A percentile compares a stretch with the other conserved stretches of the same genome.
Evolutionary conservation across 2,113 vertebrate genomes (phyloP).

Genomic region (Stegastes partitus): DNA sequence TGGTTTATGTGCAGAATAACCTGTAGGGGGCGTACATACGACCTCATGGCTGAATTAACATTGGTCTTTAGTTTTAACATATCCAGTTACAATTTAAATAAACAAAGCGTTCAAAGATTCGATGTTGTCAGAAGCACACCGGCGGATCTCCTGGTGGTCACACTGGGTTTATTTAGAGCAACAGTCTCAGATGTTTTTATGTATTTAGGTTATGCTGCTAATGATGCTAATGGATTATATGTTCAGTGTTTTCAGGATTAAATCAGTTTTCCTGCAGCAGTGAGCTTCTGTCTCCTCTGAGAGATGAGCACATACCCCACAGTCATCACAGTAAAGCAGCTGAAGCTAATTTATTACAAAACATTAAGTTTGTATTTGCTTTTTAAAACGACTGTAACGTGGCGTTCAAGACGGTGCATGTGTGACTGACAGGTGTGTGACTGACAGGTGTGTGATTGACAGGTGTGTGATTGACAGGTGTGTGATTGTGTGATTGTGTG

Average conservation of each 20-base stretch:
- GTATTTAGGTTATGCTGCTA: conserved; percentile 22
- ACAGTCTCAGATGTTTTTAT: neutral
- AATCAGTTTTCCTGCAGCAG: neutral
- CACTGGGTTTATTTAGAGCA: neutral
- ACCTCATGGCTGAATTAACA: neutral
- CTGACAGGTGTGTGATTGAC: too few relatives aligned
- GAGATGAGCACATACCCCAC: too few relatives aligned
- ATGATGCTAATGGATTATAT: neutral
- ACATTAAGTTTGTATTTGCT: neutral
- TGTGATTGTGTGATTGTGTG: neutral
- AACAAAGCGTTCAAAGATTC: neutral
- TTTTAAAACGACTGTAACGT: neutral
- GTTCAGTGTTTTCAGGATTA: neutral
- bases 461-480: too few relatives aligned
- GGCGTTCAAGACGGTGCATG: too few relatives aligned
- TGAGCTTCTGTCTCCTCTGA: neutral
- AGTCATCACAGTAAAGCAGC: neutral
- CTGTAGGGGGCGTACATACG: too few relatives aligned
- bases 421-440: too few relatives aligned
- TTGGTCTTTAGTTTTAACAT: neutral
- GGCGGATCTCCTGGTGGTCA: conserved; percentile 1
- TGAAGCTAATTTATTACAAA: neutral
- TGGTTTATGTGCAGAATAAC: too few relatives aligned
- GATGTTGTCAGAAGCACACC: neutral
- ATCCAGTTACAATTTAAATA: neutral